Percentiles rank a stretch among this genome's conserved stretches.
Evolutionary conservation across 2,113 vertebrate genomes (phyloP).

Genomic region (Hirundichthys speculiger): DNA sequence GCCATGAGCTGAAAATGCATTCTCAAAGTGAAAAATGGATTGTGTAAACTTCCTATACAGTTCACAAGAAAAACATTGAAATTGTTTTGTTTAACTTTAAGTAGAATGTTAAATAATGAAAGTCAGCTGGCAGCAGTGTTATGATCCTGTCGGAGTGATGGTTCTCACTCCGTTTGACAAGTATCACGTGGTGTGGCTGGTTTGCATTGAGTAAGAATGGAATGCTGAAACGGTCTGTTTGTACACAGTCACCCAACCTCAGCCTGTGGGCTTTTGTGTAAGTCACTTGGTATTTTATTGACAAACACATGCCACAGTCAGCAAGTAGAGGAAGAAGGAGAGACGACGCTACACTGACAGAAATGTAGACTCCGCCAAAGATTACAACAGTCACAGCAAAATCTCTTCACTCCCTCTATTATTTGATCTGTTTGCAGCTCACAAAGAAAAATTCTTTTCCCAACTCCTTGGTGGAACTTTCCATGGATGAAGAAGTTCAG

Average conservation of each 20-base stretch:
- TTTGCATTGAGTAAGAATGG: conserved; percentile 5
- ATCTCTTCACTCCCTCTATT: neutral
- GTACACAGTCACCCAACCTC: neutral
- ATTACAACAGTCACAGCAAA: no score
- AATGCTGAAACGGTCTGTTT: conserved; percentile 25
- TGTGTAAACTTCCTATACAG: neutral
- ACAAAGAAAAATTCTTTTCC: conserved; percentile 82
- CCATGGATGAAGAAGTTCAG: conserved; percentile 83
- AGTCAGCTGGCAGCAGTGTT: neutral
- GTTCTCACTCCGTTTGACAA: neutral
- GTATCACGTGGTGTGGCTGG: neutral
- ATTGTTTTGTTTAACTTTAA: neutral
- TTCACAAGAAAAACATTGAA: neutral
- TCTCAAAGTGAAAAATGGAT: no score
- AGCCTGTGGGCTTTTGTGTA: neutral
- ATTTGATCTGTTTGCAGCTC: conserved; percentile 63
- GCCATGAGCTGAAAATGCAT: neutral
- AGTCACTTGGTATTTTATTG: neutral
- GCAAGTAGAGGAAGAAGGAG: neutral
- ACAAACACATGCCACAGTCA: neutral
- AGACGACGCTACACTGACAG: neutral
- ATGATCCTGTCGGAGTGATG: neutral
- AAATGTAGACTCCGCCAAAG: no score
- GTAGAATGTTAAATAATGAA: conserved; percentile 13
- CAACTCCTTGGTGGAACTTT: conserved; percentile 87